These are phyloP conservation scores for Eospalax fontanierii DNA, from an alignment of 2,797 vertebrate species.

Conservation along the genomic window DNA sequence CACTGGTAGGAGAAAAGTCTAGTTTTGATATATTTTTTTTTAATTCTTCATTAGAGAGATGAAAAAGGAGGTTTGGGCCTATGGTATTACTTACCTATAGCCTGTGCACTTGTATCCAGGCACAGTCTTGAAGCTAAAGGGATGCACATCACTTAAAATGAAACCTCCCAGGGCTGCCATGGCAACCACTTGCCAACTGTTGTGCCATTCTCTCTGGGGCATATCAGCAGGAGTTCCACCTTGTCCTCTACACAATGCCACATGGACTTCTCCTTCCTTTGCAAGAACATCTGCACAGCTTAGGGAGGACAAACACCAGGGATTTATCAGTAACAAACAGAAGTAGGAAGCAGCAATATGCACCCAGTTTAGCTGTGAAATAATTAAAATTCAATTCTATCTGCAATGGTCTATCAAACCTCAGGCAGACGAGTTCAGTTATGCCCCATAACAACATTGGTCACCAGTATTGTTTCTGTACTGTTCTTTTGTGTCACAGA, in stretches of 20 bases:
- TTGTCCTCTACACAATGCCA: conserved; percentile 97
- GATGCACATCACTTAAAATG: conserved; percentile 92
- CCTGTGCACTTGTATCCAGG: conserved; percentile 95
- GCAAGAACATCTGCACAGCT: conserved; percentile 94
- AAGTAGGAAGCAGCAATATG: neutral
- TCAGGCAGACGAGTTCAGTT: neutral
- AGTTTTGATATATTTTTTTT: neutral
- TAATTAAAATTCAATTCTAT: conserved; percentile 41
- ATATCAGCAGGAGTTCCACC: conserved; percentile 96
- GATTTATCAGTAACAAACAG: conserved; percentile 37
- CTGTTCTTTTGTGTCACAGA: conserved; percentile 16
- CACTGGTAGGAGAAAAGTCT: conserved; percentile 28
- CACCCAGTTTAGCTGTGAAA: conserved; percentile 34
- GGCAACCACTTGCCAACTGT: conserved; percentile 97
- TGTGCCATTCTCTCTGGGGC: conserved; percentile 96
- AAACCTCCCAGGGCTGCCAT: conserved; percentile 95
- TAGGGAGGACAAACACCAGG: neutral
- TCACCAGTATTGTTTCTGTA: conserved; percentile 21
- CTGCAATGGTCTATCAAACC: conserved; percentile 45
- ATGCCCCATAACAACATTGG: neutral
- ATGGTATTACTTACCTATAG: conserved; percentile 93
- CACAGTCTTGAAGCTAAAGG: conserved; percentile 91
- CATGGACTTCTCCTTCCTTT: conserved; percentile 93
- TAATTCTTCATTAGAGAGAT: neutral
- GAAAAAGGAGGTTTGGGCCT: neutral